These are phyloP conservation scores for Drosophila borborema DNA, from an alignment of 2,888 invertebrate species.

Conservation along the genomic window DNA sequence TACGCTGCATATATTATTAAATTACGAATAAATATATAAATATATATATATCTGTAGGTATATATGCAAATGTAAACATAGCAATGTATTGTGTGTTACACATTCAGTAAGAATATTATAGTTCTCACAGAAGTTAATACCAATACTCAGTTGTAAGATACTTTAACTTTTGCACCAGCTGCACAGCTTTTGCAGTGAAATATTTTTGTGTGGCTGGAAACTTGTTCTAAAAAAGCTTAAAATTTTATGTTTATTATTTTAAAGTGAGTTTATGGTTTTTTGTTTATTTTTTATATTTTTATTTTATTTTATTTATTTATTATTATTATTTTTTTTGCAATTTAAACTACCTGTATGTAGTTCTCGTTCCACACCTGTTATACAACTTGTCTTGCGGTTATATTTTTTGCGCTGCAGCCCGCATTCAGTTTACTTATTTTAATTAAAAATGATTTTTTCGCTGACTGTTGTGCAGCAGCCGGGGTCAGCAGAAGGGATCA, in stretches of 20 bases:
- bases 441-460: conserved; percentile 42
- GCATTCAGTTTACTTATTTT: conserved; percentile 39
- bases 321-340: not conserved
- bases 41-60: not conserved
- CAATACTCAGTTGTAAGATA: not conserved
- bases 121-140: not conserved
- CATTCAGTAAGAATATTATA: not conserved
- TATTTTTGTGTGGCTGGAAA: conserved; percentile 4
- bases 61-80: not conserved
- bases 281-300: not conserved
- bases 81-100: not conserved
- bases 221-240: not conserved
- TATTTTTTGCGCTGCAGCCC: conserved; percentile 29
- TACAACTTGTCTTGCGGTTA: conserved; percentile 5
- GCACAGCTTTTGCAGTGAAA: not conserved
- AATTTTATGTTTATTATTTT: not conserved
- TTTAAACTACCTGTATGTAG: not conserved
- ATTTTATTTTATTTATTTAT: not conserved
- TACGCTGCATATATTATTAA: not conserved
- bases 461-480: not conserved
- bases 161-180: not conserved
- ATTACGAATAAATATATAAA: not conserved
- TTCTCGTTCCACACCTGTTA: conserved; percentile 7
- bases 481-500: not conserved
- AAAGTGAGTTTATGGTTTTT: not conserved